A percentile compares a stretch with the other conserved stretches of the same genome.
Evolutionary conservation across 2,797 vertebrate genomes (phyloP).

Genomic region (Phataginus tricuspis): DNA sequence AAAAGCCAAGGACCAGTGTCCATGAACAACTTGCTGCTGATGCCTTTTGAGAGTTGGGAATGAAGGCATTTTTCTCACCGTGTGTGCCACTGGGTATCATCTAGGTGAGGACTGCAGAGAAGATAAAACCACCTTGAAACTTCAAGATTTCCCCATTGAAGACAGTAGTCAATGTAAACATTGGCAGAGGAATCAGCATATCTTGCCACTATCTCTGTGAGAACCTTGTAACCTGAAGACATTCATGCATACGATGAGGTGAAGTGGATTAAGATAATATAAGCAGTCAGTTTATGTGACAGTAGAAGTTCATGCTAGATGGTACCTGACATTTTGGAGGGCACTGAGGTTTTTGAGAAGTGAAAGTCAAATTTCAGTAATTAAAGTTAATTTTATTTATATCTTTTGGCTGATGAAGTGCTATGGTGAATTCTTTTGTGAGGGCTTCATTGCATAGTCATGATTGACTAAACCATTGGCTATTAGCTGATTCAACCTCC

Average conservation of each 20-base stretch:
- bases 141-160: background rate
- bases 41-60: background rate
- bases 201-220: background rate
- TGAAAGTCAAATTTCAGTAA: background rate
- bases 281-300: background rate
- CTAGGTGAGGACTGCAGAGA: background rate
- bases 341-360: background rate
- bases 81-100: rapidly evolving
- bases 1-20: background rate
- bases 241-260: background rate
- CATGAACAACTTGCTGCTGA: background rate
- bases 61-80: background rate
- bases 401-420: background rate
- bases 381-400: background rate
- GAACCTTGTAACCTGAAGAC: background rate
- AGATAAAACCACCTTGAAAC: background rate
- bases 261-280: background rate
- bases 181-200: background rate
- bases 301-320: background rate
- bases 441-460: too few relatives aligned
- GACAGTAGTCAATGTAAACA: background rate
- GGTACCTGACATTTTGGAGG: background rate
- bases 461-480: too few relatives aligned
- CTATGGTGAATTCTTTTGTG: too few relatives aligned
- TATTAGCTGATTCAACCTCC: too few relatives aligned